These are phyloP conservation scores for Portunus trituberculatus DNA, from an alignment of 1,140 invertebrate genomes.

Conservation along the genomic window DNA sequence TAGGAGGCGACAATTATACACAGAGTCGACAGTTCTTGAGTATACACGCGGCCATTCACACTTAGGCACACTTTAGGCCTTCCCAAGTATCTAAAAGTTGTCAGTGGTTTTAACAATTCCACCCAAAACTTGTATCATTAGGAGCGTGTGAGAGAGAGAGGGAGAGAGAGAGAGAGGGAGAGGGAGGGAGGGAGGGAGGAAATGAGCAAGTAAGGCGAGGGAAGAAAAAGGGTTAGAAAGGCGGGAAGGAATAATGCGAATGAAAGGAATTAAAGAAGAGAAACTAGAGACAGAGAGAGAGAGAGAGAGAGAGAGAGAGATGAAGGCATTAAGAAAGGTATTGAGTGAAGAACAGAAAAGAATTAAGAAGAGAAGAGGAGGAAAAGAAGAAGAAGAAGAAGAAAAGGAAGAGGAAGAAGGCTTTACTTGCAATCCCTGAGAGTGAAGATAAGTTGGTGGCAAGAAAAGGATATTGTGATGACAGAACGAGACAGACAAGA, in stretches of 20 bases:
- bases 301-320: not conserved
- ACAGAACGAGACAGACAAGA: no score
- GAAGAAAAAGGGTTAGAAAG: not conserved
- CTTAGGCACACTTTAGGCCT: not conserved
- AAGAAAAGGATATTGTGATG: no score
- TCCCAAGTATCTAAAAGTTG: not conserved
- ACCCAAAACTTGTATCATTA: slow-evolving; percentile 14
- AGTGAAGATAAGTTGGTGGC: no score
- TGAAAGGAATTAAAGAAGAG: not conserved
- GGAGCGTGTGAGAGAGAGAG: not conserved
- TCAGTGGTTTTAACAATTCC: not conserved
- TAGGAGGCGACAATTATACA: not conserved
- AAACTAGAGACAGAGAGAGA: not conserved
- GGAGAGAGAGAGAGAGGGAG: not conserved
- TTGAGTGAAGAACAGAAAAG: no score
- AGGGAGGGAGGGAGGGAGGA: not conserved
- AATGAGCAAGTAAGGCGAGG: not conserved
- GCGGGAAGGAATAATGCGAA: not conserved
- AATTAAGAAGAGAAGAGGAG: no score
- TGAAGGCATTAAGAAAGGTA: no score
- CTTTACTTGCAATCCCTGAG: no score
- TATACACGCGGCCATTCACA: not conserved
- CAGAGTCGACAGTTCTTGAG: no score
- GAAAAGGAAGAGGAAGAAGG: no score
- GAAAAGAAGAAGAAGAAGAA: no score